Evolutionary conservation across 2,797 vertebrate genomes (phyloP), one percentile per base, ranked within the genome.

Genomic region (Schizopygopsis malacanthus): DNA sequence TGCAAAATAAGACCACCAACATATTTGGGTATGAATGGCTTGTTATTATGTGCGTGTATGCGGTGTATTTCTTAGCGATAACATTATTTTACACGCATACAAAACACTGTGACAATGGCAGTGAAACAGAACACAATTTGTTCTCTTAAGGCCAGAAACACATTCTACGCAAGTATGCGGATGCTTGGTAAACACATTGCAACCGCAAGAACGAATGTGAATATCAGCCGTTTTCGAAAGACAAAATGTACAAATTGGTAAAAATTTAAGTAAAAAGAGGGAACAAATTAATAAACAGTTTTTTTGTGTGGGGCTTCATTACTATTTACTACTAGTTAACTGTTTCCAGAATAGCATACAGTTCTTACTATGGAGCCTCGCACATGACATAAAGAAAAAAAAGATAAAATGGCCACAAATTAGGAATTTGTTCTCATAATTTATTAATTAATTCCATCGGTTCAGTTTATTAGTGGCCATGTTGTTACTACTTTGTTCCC

Each of bases 21-120:
- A 82, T 50, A 73, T 88, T 83, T 78, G 73, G 69, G 80, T 54
- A 70, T 88, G 73, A 88, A 77, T 87, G 85, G 85, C 80, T 70
- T 82, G 72, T 78, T 79, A 76, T 45, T 71, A 79, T 82, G 83
- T 88, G 54, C 78, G 50, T 61, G 78, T 87, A 28, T 83, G 71
- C 83, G 6, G 43, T 81, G 54, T 80, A 67, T 83, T 39, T 88
- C 54, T 83, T 20, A 70, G 61, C n/a, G 20, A 75, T 79, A 84
- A 77, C 78, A 73, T 73, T 72, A 78, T 50, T 80, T 72, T 67
- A 84, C 81, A 87, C 59, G 82, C 80, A 80, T 33, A 73, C 79
- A 75, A 81, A 83, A 80, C 87, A 88, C 81, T 59, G 65, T 72
- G 77, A 61, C 67, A 54, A 83, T 63, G 54, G 56, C 77, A 81